Evolutionary conservation across 2,797 vertebrate genomes (phyloP), one percentile per base, ranked within the genome.

Genomic region (Sebastes variabilis): DNA sequence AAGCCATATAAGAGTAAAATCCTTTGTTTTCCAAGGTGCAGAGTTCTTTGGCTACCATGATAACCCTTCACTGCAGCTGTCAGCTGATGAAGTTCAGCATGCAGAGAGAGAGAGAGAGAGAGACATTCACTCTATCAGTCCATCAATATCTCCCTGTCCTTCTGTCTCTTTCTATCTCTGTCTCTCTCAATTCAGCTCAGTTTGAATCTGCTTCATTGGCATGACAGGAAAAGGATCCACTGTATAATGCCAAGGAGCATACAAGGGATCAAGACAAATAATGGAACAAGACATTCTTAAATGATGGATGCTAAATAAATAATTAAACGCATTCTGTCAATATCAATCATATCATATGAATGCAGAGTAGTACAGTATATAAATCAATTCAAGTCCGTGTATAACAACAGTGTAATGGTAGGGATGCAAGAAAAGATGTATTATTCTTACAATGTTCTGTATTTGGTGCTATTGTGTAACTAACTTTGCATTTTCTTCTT

Each of bases 81-180:
- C 89, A 91, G 84, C 71, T 86, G 78, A 87, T 83, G 56, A 79
- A 85, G 85, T 78, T 88, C 66, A 85, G 73, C 72, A 87, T 82
- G 75, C 79, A 85, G 77, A 66, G 36, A 82, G 36, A 86, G 49
- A 84, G 58, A 59, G 60, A 82, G 42, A 46, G 42, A 52, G 49
- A n/a, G 49, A 52, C 78, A 77, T 81, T 81, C 66, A 58, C 67
- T 87, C 81, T 80, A 82, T 91, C 84, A 70, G 65, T 86, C 88
- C 65, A 90, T 91, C 88, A 87, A 88, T 91, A 88, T 85, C 65
- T 83, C 72, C 32, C 72, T 84, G 79, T 92, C 69, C 82, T 54
- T 78, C 52, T 59, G 56, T 88, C 89, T 88, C 88, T 86, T 87
- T 84, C 81, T 73, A 86, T 89, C 84, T 81, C 58, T 61, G 84